These are phyloP conservation scores for Pristiophorus japonicus DNA, from an alignment of 2,113 vertebrate species.

Conservation along the genomic window DNA sequence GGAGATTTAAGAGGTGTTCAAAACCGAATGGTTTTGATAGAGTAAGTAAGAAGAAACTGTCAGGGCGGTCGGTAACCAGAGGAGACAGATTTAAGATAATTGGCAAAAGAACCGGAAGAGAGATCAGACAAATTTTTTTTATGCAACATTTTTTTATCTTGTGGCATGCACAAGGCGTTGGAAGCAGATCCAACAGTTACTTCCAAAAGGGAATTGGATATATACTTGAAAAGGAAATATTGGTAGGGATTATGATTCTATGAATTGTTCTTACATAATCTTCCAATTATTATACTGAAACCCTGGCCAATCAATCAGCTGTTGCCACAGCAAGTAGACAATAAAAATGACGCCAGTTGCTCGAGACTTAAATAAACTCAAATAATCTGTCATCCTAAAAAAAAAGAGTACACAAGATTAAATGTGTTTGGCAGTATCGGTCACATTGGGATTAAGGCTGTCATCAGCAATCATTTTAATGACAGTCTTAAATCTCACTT, in stretches of 20 bases:
- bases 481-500: neutral
- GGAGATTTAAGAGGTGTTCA: no score
- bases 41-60: no score
- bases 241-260: neutral
- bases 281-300: neutral
- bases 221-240: neutral
- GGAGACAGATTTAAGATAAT: no score
- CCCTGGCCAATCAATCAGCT: neutral
- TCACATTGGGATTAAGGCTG: neutral
- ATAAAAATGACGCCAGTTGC: neutral
- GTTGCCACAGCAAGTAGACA: neutral
- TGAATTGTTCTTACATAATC: neutral
- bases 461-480: neutral
- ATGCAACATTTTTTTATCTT: no score
- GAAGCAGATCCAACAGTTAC: no score
- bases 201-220: neutral
- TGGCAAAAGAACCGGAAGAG: no score
- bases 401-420: neutral
- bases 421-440: neutral
- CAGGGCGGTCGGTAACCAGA: no score
- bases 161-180: no score
- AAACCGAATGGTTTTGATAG: no score
- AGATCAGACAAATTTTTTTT: no score
- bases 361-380: neutral
- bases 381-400: neutral